Evolutionary conservation across 2,113 vertebrate genomes (phyloP).

Genomic region (Tachysurus vachellii): DNA sequence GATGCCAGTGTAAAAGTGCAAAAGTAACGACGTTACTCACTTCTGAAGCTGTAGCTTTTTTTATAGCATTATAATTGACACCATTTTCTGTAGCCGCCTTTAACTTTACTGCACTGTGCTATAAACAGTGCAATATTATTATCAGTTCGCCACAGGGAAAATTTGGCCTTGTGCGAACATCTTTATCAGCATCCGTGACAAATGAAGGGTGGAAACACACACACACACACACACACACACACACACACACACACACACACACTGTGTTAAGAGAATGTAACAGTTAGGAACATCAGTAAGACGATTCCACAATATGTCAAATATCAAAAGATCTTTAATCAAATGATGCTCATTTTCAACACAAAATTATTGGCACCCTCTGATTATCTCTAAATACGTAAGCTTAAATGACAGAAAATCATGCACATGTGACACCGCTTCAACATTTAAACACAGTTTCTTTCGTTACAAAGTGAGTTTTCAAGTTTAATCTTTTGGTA

Average conservation of each 20-base stretch:
- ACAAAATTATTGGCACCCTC: conserved; percentile 4
- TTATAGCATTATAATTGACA: neutral
- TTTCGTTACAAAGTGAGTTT: neutral
- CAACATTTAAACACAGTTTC: neutral
- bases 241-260: neutral
- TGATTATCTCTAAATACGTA: neutral
- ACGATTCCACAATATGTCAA: neutral
- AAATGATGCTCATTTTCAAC: neutral
- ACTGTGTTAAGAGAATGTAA: neutral
- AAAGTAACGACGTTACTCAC: neutral
- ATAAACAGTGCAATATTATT: neutral
- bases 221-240: neutral
- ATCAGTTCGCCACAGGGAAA: neutral
- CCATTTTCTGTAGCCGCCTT: neutral
- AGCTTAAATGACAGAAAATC: neutral
- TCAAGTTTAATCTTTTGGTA: neutral
- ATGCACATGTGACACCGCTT: neutral
- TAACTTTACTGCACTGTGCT: neutral
- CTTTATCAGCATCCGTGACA: neutral
- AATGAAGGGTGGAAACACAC: neutral
- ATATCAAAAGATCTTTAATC: neutral
- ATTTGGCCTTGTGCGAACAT: neutral
- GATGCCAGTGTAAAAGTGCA: neutral
- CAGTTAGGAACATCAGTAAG: neutral
- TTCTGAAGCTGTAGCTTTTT: neutral